Conservation (phyloP, 2,797 vertebrate species). For the Chelon auratus region DNA sequence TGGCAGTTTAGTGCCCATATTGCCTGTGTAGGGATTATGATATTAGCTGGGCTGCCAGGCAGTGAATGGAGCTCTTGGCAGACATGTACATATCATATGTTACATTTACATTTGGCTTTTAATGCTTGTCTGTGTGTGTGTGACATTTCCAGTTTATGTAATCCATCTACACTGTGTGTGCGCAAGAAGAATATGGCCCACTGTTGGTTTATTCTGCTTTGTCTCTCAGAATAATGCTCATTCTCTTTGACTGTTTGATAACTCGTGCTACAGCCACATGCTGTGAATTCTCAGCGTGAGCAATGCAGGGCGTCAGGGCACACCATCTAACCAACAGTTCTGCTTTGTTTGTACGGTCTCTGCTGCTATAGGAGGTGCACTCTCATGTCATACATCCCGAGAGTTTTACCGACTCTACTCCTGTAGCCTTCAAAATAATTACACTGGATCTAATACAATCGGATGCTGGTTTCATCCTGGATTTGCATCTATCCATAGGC, state of each 20-base stretch:
- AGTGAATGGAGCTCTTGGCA: constrained; percentile 30
- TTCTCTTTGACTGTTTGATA: constrained; percentile 14
- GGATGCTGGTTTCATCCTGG: constrained; percentile 36
- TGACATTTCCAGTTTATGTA: constrained; percentile 27
- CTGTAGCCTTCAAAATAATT: constrained; percentile 35
- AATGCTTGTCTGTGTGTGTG: constrained; percentile 20
- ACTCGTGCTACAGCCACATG: constrained; percentile 11
- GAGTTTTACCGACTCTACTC: constrained; percentile 23
- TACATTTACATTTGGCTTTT: constrained; percentile 45
- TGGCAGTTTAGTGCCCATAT: constrained; percentile 62
- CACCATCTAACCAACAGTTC: background rate
- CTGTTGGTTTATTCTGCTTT: background rate
- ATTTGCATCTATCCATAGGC: constrained; percentile 40
- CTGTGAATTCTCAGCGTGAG: constrained; percentile 24
- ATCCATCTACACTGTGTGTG: constrained; percentile 11
- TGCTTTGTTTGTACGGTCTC: constrained; percentile 11
- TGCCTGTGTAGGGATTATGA: constrained; percentile 60
- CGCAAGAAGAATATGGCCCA: background rate
- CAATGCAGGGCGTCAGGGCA: constrained; percentile 7
- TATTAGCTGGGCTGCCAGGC: constrained; percentile 46
- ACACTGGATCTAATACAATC: constrained; percentile 33
- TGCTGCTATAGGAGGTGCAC: background rate
- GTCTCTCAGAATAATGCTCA: background rate
- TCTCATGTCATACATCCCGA: constrained; percentile 15
- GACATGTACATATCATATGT: constrained; percentile 15